These are phyloP conservation scores for Mus minutoides DNA, from an alignment of 2,797 vertebrate species.

Conservation along the genomic window DNA sequence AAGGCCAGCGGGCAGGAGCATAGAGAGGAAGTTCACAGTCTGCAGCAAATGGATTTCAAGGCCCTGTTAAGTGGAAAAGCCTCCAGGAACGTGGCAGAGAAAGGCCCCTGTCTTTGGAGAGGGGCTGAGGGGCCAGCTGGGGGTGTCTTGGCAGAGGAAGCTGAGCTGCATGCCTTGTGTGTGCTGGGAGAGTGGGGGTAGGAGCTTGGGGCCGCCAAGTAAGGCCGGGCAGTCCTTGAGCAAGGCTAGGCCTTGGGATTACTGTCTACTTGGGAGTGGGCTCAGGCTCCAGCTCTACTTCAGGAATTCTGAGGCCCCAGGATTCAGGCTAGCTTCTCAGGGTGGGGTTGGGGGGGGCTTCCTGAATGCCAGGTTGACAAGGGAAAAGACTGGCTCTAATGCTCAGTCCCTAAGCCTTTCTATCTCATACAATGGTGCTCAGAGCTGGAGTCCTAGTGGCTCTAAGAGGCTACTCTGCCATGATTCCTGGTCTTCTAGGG, in stretches of 20 bases:
- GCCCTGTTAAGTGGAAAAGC: slow-evolving; percentile 75
- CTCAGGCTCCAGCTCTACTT: slow-evolving; percentile 17
- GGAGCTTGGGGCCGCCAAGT: slow-evolving; percentile 28
- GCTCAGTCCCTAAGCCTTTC: not conserved
- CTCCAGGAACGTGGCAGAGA: slow-evolving; percentile 72
- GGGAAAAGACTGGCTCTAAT: not conserved
- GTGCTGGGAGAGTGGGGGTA: not conserved
- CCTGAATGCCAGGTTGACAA: not conserved
- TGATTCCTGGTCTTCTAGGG: not conserved
- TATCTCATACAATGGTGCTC: not conserved
- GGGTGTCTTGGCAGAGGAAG: slow-evolving; percentile 74
- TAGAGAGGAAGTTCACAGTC: slow-evolving; percentile 80
- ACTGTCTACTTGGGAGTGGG: slow-evolving; percentile 38
- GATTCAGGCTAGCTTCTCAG: slow-evolving; percentile 16
- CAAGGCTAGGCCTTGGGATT: slow-evolving; percentile 42
- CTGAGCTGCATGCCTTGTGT: slow-evolving; percentile 62
- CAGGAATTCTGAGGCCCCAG: not conserved
- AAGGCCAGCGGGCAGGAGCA: slow-evolving; percentile 77
- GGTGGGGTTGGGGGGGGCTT: not conserved
- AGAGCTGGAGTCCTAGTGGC: not conserved
- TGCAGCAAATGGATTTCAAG: slow-evolving; percentile 75
- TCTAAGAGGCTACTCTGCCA: not conserved
- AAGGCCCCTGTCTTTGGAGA: slow-evolving; percentile 77
- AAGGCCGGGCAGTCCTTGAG: slow-evolving; percentile 44
- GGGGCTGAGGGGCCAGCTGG: slow-evolving; percentile 65